These are phyloP conservation scores for Cantharis rufa DNA, from an alignment of 2,888 invertebrate species.

Conservation along the genomic window DNA sequence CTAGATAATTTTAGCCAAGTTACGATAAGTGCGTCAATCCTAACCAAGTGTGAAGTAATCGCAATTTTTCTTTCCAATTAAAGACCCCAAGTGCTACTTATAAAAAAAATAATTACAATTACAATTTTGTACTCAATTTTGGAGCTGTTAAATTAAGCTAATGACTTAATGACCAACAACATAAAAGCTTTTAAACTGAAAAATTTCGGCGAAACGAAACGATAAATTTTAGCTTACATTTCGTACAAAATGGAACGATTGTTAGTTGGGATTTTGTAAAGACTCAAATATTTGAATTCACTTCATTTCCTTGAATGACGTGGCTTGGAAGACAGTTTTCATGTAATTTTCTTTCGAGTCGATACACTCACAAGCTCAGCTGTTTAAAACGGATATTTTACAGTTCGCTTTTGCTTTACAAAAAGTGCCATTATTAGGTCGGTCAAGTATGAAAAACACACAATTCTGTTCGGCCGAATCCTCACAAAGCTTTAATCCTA, in stretches of 20 bases:
- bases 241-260: not conserved
- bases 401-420: conserved; percentile 6
- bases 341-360: conserved; percentile 26
- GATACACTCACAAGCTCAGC: conserved; percentile 24
- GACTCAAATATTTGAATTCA: not conserved
- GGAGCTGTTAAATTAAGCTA: not conserved
- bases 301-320: conserved; percentile 27
- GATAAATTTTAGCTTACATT: not conserved
- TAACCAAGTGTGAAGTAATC: not conserved
- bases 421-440: conserved; percentile 19
- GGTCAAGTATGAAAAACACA: conserved; percentile 13
- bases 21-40: conserved; percentile 1
- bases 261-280: not conserved
- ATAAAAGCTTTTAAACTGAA: not conserved
- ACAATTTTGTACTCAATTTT: not conserved
- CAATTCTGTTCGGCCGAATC: conserved; percentile 11
- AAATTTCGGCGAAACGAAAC: not conserved
- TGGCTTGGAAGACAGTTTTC: conserved; percentile 30
- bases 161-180: not conserved
- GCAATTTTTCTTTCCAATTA: not conserved
- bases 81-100: not conserved
- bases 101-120: not conserved
- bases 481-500: conserved; percentile 20
- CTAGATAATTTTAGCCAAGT: not conserved
- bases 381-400: conserved; percentile 29